A percentile compares a stretch with the other conserved stretches of the same genome.
phyloP scores from a whole-genome alignment of 2,888 invertebrate species.

The Drosophila meridionalis region DNA sequence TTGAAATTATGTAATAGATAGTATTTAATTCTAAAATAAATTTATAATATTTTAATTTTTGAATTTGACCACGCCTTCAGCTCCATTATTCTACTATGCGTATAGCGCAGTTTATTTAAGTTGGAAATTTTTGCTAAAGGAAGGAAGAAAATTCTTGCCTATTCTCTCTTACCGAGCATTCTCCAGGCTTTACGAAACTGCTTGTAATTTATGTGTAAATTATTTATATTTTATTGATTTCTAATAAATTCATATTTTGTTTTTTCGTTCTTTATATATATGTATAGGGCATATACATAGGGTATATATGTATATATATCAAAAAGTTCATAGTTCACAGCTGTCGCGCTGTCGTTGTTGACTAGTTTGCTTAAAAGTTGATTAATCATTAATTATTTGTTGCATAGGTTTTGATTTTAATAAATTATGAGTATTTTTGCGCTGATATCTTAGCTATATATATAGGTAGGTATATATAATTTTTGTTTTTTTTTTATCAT shows the following conservation, averaged over 20 bases:
- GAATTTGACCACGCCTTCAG: no score
- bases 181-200: not conserved
- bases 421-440: constrained; percentile 42
- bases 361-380: constrained; percentile 58
- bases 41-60: no score
- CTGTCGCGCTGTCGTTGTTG: constrained; percentile 49
- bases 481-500: not conserved
- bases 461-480: not conserved
- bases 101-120: no score
- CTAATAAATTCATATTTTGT: constrained; percentile 56
- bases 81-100: no score
- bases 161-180: not conserved
- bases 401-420: not conserved
- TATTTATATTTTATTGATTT: constrained; percentile 41
- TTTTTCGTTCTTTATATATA: constrained; percentile 9
- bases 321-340: constrained; percentile 28
- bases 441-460: constrained; percentile 31
- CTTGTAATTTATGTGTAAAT: not conserved
- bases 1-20: no score
- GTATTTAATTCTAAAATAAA: no score
- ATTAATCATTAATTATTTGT: constrained; percentile 26
- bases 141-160: not conserved
- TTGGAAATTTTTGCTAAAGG: no score
- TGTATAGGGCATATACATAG: constrained; percentile 16
- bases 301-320: constrained; percentile 30